phyloP scores from a whole-genome alignment of 2,797 vertebrate species.

The Psittacula echo region DNA sequence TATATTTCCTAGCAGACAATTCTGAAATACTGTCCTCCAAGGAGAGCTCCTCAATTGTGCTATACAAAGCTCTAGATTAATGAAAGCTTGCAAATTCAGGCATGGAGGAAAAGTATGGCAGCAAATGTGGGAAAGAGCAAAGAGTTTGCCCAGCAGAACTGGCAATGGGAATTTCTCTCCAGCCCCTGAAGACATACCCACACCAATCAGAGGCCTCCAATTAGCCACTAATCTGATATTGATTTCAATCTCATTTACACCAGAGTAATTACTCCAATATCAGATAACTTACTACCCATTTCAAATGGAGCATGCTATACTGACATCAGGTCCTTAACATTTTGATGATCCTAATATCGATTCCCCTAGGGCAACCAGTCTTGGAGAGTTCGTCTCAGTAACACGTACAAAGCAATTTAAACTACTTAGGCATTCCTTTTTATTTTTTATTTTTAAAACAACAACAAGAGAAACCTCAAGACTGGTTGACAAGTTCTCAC shows the following conservation, averaged over 20 bases:
- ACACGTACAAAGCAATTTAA: background rate
- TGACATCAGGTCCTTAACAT: background rate
- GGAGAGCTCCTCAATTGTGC: background rate
- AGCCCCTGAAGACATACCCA: background rate
- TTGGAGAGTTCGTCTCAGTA: background rate
- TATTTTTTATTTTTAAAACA: background rate
- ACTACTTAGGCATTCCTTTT: background rate
- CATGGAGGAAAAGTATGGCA: background rate
- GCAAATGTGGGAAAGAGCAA: background rate
- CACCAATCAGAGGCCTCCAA: background rate
- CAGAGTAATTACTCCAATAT: background rate
- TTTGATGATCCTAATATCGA: background rate
- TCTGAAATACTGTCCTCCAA: background rate
- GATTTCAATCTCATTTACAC: conserved; percentile 41
- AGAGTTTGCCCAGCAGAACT: background rate
- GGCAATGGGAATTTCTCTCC: background rate
- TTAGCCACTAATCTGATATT: conserved; percentile 27
- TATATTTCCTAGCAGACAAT: background rate
- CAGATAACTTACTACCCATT: background rate
- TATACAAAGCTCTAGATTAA: background rate
- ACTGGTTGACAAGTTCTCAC: background rate
- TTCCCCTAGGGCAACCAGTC: background rate
- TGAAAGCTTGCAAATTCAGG: background rate
- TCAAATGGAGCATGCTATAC: background rate
- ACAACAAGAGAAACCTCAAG: background rate